Conservation (phyloP, 1,140 invertebrate genomes). For the Hyphantria cunea region DNA sequence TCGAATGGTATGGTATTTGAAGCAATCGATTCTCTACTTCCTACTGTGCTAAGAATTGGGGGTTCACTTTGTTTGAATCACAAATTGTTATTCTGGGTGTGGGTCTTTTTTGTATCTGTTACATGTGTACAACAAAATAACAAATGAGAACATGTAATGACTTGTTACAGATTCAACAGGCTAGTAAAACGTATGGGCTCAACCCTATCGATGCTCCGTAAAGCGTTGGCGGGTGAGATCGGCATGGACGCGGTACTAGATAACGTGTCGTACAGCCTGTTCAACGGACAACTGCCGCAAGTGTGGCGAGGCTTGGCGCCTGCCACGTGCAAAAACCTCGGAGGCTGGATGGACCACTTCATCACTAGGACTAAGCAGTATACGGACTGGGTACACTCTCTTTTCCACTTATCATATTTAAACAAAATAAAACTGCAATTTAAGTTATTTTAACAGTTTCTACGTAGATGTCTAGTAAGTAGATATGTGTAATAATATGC, state of each 20-base stretch:
- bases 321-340: constrained; percentile 91
- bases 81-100: no score
- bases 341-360: constrained; percentile 94
- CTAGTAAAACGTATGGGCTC: constrained; percentile 88
- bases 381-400: constrained; percentile 84
- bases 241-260: constrained; percentile 94
- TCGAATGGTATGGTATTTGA: no score
- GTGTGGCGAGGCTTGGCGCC: constrained; percentile 92
- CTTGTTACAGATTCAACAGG: constrained; percentile 85
- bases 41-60: no score
- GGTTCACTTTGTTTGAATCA: no score
- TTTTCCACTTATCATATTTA: background rate
- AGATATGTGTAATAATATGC: no score
- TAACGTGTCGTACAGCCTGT: constrained; percentile 90
- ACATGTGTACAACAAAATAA: no score
- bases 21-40: no score
- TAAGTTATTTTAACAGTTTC: no score
- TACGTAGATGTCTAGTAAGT: no score
- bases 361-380: constrained; percentile 85
- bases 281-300: constrained; percentile 91
- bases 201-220: constrained; percentile 88
- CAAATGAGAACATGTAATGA: no score
- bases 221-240: constrained; percentile 94
- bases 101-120: no score
- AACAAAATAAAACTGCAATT: no score